Base-by-base conservation (phyloP, 2,113 vertebrate genomes). In the Polyodon spathula region DNA sequence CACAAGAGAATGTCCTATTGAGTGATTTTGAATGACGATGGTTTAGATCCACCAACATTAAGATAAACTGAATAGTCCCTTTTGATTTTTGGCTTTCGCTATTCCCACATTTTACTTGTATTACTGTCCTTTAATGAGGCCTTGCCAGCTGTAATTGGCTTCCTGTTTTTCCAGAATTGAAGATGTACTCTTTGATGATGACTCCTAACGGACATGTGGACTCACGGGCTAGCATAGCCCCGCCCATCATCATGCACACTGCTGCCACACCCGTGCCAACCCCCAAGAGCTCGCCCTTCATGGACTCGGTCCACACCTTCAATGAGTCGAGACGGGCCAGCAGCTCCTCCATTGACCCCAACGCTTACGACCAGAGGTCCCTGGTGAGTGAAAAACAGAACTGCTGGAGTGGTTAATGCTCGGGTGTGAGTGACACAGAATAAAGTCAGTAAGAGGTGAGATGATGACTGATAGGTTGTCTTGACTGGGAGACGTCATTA, bases 241-340 rank as follows among this genome's bases (percentile, higher is more conserved):
- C 95, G 1, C 96, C 95, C 0, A 89, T 96, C 42, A 98, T 99
- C 76, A 89, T 92, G 86, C 93, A 71, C 68, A 98, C 96, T 0
- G 96, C 94, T 0, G 94, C 96, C 68, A 99, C 96, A 0, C 96
- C 96, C 3, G 94, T 94, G 91, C 93, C 93, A 40, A 97, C 93
- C 0, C 96, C 95, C 0, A 95, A 93, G 78, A 86, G 91, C 68
- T 97, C 94, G 8, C 86, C 93, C 0, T 90, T 90, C 58, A 80
- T 92, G 12, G 96, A 99, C 4, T 76, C 85, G 0, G 68, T 85
- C 65, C 88, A 89, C 0, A 15, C 78, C 9, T 76, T 72, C 0
- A 60, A 64, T 11, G 92, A 90, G 61, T 93, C 91, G 0, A 82
- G 90, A 15, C 85, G 88, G 0, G 90, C 89, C 48, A 95, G 94